Percentiles rank a stretch among this genome's conserved stretches.
These are phyloP conservation scores for Leptonema lineaticorne DNA, from an alignment of 1,140 invertebrate genomes.

Conservation along the genomic window DNA sequence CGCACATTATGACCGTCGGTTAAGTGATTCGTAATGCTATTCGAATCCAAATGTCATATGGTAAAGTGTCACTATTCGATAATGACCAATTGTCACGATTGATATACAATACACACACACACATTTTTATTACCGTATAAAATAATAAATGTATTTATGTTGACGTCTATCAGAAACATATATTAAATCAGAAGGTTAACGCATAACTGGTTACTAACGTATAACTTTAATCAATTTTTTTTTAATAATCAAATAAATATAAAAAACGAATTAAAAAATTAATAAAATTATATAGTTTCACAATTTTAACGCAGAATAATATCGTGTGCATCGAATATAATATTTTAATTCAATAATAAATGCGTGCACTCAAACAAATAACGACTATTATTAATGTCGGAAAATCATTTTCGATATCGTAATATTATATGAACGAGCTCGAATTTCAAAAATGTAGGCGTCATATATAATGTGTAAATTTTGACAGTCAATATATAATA, in stretches of 20 bases:
- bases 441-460: conserved; percentile 1
- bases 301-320: too few relatives aligned
- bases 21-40: conserved; percentile 8
- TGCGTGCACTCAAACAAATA: neutral
- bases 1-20: conserved; percentile 3
- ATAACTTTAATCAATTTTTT: too few relatives aligned
- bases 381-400: neutral
- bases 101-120: conserved; percentile 11
- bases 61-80: neutral
- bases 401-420: neutral
- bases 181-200: too few relatives aligned
- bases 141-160: too few relatives aligned
- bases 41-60: neutral
- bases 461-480: neutral
- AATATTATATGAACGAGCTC: neutral
- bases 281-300: too few relatives aligned
- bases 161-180: too few relatives aligned
- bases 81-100: conserved; percentile 7
- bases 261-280: too few relatives aligned
- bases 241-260: too few relatives aligned
- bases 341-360: too few relatives aligned
- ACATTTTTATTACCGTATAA: too few relatives aligned
- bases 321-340: too few relatives aligned
- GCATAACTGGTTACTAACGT: too few relatives aligned
- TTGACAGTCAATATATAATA: conserved; percentile 11